Conservation (phyloP, 2,113 vertebrate species). For the Equus przewalskii region DNA sequence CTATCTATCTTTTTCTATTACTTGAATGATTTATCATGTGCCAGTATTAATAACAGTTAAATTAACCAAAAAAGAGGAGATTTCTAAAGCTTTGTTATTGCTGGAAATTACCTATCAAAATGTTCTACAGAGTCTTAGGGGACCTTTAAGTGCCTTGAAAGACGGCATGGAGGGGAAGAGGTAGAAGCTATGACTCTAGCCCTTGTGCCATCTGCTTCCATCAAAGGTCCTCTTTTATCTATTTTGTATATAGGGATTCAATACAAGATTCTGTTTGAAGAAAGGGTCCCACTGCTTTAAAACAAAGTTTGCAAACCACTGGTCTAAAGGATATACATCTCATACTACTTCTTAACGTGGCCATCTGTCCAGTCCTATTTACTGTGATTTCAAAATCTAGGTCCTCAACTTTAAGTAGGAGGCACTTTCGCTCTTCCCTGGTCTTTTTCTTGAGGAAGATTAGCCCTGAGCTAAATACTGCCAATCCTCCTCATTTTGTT, state of each 20-base stretch:
- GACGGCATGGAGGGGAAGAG: neutral
- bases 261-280: neutral
- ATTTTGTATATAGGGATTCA: neutral
- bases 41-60: neutral
- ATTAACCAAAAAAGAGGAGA: neutral
- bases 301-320: neutral
- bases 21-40: neutral
- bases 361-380: neutral
- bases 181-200: neutral
- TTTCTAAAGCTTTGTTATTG: neutral
- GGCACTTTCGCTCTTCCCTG: neutral
- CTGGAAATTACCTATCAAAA: conserved; percentile 38
- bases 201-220: neutral
- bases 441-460: neutral
- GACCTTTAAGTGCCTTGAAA: neutral
- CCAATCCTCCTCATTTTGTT: no score
- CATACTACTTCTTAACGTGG: neutral
- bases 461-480: no score
- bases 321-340: neutral
- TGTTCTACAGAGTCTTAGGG: neutral
- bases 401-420: neutral
- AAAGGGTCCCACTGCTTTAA: neutral
- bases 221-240: neutral
- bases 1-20: neutral
- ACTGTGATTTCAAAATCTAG: neutral